Percentiles rank a stretch among this genome's conserved stretches.
Evolutionary conservation across 2,888 invertebrate genomes (phyloP).

Genomic region (Tupiocoris notatus): DNA sequence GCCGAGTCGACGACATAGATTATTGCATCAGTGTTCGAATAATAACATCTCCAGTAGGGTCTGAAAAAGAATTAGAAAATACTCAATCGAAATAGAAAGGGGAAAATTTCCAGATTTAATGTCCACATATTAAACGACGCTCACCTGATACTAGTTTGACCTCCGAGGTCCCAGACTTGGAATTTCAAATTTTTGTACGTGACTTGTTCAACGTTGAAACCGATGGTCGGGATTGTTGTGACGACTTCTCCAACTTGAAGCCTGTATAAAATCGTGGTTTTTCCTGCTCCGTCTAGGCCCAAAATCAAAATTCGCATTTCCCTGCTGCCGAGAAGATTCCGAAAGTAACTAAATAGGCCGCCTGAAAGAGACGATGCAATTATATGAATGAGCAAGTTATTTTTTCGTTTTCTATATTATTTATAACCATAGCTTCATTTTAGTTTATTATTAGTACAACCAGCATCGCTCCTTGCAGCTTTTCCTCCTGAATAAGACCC

Average conservation of each 20-base stretch:
- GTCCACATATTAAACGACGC: too few relatives aligned
- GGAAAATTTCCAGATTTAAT: too few relatives aligned
- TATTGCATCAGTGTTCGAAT: conserved; percentile 99
- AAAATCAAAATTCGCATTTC: conserved; percentile 98
- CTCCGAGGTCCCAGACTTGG: conserved; percentile 98
- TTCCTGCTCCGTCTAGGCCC: conserved; percentile 97
- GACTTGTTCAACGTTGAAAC: conserved; percentile 98
- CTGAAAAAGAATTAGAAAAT: conserved; percentile 59
- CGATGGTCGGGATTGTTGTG: conserved; percentile 95
- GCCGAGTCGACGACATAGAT: conserved; percentile 99
- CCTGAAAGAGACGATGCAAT: conserved; percentile 45
- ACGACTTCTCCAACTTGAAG: conserved; percentile 98
- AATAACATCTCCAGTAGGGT: conserved; percentile 99
- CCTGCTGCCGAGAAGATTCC: conserved; percentile 89
- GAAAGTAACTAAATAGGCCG: conserved; percentile 81
- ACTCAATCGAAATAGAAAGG: too few relatives aligned
- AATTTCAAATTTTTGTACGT: conserved; percentile 99
- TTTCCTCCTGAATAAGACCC: conserved; percentile 76
- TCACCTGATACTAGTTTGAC: conserved; percentile 97
- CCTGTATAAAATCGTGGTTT: conserved; percentile 89
- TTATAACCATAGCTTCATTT: too few relatives aligned
- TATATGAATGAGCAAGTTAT: too few relatives aligned
- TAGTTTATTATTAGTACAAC: too few relatives aligned
- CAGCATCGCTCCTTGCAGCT: conserved; percentile 90
- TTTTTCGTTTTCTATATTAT: too few relatives aligned